phyloP scores from a whole-genome alignment of 2,113 vertebrate species.

The Pelobates fuscus region DNA sequence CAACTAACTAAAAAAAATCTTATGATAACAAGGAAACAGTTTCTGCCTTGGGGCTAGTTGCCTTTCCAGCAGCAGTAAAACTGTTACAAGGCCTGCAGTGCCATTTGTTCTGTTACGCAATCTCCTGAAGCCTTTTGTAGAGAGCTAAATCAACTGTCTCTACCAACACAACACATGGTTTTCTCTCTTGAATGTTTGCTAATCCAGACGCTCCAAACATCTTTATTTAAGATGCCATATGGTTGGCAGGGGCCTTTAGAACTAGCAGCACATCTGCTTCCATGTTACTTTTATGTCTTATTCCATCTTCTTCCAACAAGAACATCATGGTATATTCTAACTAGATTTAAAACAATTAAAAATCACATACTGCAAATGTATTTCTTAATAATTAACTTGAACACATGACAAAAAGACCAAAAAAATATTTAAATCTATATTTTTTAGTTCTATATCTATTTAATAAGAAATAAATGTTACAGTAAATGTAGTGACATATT shows the following conservation, averaged over 20 bases:
- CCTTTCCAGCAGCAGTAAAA: conserved; percentile 93
- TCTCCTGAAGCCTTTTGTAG: conserved; percentile 94
- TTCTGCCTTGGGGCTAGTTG: conserved; percentile 83
- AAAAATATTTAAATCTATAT: neutral
- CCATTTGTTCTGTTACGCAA: conserved; percentile 98
- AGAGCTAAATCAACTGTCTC: conserved; percentile 95
- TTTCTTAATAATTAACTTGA: conserved; percentile 45
- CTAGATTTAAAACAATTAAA: conserved; percentile 57
- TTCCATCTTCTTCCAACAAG: conserved; percentile 76
- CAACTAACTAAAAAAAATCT: conserved; percentile 14
- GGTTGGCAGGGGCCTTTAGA: conserved; percentile 97
- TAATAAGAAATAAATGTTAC: no score
- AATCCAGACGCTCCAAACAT: conserved; percentile 95
- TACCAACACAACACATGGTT: conserved; percentile 93
- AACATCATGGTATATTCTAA: conserved; percentile 61
- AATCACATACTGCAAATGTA: conserved; percentile 52
- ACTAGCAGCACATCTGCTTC: conserved; percentile 98
- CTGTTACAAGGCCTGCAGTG: conserved; percentile 88
- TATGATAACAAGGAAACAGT: conserved; percentile 80
- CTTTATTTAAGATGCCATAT: conserved; percentile 98
- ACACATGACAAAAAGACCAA: neutral
- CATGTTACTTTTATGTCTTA: conserved; percentile 82
- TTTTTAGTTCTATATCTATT: no score
- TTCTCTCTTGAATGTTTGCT: conserved; percentile 84
- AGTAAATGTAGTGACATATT: no score